Percentiles rank a stretch among this genome's conserved stretches.
Evolutionary conservation across 2,888 invertebrate species (phyloP).

Genomic region (Agrochola lota): DNA sequence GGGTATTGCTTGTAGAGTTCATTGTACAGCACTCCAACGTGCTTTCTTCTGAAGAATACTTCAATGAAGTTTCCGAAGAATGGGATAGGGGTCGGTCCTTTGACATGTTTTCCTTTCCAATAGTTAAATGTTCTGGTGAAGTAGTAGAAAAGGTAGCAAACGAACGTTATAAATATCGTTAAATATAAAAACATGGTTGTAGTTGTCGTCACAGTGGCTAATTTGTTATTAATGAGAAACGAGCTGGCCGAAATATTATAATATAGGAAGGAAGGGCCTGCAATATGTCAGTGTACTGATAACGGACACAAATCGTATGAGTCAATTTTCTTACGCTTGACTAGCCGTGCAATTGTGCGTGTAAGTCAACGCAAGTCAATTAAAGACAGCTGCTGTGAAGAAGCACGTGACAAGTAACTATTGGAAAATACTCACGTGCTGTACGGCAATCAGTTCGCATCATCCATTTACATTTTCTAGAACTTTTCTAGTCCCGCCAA

Average conservation of each 20-base stretch:
- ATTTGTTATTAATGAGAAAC: conserved; percentile 36
- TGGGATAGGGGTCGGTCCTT: conserved; percentile 73
- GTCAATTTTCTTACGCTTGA: conserved; percentile 14
- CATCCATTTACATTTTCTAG: neutral
- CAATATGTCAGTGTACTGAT: conserved; percentile 29
- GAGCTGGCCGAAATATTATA: conserved; percentile 25
- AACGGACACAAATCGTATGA: conserved; percentile 11
- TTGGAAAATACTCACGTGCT: neutral
- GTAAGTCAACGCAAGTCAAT: neutral
- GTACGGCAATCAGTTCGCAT: neutral
- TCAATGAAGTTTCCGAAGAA: conserved; percentile 69
- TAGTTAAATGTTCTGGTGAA: conserved; percentile 58
- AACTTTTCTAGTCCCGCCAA: neutral
- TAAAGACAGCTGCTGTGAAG: too few relatives aligned
- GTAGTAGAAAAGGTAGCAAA: conserved; percentile 51
- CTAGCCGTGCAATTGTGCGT: conserved; percentile 11
- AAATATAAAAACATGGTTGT: conserved; percentile 46
- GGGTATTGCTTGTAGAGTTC: conserved; percentile 77
- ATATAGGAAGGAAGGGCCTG: conserved; percentile 33
- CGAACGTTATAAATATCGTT: conserved; percentile 19
- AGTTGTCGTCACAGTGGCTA: conserved; percentile 16
- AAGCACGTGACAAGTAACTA: neutral
- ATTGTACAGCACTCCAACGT: conserved; percentile 65
- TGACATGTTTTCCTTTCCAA: conserved; percentile 70
- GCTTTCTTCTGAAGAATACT: conserved; percentile 67